A percentile compares a stretch with the other conserved stretches of the same genome.
Conservation (phyloP, 2,888 invertebrate genomes). For the Orthosia cruda region DNA sequence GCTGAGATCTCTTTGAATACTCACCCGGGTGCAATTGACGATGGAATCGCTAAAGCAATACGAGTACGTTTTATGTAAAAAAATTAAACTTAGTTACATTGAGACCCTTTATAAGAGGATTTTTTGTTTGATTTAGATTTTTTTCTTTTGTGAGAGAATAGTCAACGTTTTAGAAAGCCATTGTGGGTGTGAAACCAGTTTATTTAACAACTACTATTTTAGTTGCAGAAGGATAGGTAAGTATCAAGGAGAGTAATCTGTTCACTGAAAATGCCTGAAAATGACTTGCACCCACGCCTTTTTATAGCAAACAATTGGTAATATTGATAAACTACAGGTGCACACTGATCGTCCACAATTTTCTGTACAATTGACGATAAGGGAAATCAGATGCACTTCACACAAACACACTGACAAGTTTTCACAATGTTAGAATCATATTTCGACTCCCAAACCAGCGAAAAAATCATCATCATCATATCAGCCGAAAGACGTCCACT, state of each 20-base stretch:
- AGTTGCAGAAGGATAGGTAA: no score
- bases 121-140: conserved; percentile 44
- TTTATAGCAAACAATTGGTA: no score
- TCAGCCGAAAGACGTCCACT: no score
- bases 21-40: conserved; percentile 88
- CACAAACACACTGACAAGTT: background rate
- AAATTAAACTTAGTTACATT: conserved; percentile 79
- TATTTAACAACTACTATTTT: background rate
- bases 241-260: no score
- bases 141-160: background rate
- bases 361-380: background rate
- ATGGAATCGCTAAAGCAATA: conserved; percentile 85
- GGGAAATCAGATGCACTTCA: background rate
- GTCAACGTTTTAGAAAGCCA: background rate
- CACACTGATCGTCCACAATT: background rate
- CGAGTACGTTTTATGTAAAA: conserved; percentile 79
- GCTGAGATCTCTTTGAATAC: conserved; percentile 88
- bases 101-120: conserved; percentile 54
- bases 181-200: background rate
- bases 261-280: background rate
- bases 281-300: background rate
- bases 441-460: conserved; percentile 11
- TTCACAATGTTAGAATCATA: background rate
- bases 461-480: conserved; percentile 5
- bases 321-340: background rate